Percentiles rank a stretch among this genome's conserved stretches.
phyloP scores from a whole-genome alignment of 2,113 vertebrate genomes.

The Aldabrachelys gigantea region DNA sequence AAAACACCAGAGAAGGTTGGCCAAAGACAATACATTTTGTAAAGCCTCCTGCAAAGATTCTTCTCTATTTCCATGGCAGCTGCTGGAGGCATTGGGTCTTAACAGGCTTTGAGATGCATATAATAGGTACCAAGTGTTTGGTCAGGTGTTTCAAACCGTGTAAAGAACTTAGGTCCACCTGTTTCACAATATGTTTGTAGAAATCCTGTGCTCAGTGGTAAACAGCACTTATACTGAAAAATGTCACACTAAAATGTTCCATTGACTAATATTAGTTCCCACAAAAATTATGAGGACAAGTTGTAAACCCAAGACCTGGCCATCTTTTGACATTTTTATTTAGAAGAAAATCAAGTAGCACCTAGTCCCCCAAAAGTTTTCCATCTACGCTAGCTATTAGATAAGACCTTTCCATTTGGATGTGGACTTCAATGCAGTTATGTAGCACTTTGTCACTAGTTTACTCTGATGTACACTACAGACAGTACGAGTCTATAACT shows the following conservation, averaged over 20 bases:
- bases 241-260: not conserved
- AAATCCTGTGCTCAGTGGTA: not conserved
- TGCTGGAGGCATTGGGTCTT: not conserved
- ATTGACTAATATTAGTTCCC: not conserved
- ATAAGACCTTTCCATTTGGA: not conserved
- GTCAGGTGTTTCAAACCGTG: not conserved
- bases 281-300: not conserved
- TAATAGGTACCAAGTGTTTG: not conserved
- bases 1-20: not conserved
- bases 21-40: slow-evolving; percentile 58
- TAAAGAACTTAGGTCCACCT: not conserved
- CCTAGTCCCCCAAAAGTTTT: not conserved
- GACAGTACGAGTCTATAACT: not conserved
- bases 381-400: not conserved
- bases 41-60: not conserved
- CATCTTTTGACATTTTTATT: not conserved
- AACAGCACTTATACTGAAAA: not conserved
- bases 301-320: not conserved
- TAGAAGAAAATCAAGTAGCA: not conserved
- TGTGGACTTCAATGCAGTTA: not conserved
- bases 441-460: not conserved
- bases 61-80: slow-evolving; percentile 10
- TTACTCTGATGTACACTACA: not conserved
- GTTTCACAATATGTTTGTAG: not conserved
- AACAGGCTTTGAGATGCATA: not conserved